Evolutionary conservation across 2,797 vertebrate species (phyloP).

Genomic region (Enteromius viviparus): DNA sequence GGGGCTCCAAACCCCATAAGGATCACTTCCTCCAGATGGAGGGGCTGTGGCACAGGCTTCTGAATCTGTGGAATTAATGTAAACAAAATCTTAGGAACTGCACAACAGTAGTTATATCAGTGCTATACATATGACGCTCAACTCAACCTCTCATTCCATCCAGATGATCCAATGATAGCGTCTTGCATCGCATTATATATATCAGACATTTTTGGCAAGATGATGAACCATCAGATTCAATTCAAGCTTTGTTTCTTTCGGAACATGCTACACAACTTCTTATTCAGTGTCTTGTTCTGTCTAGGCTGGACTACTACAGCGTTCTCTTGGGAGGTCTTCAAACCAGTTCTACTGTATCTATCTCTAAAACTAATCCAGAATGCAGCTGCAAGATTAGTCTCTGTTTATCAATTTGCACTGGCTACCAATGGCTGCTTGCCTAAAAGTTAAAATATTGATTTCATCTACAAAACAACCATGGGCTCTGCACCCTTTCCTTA

Average conservation of each 20-base stretch:
- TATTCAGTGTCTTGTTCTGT: neutral
- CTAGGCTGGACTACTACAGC: neutral
- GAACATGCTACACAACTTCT: neutral
- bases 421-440: neutral
- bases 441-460: neutral
- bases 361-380: neutral
- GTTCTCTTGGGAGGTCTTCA: neutral
- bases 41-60: slow-evolving; percentile 76
- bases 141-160: too few species aligned
- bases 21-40: slow-evolving; percentile 77
- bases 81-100: slow-evolving; percentile 8
- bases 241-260: neutral
- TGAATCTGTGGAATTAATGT: slow-evolving; percentile 66
- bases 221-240: neutral
- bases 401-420: neutral
- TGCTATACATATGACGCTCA: too few species aligned
- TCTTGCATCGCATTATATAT: too few species aligned
- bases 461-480: neutral
- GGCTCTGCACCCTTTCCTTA: neutral
- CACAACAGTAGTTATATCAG: neutral
- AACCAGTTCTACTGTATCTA: neutral
- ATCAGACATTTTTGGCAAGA: too few species aligned
- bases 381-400: neutral
- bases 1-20: slow-evolving; percentile 77
- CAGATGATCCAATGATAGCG: too few species aligned